Evolutionary conservation across 2,797 vertebrate genomes (phyloP).

Genomic region (Myioborus miniatus): DNA sequence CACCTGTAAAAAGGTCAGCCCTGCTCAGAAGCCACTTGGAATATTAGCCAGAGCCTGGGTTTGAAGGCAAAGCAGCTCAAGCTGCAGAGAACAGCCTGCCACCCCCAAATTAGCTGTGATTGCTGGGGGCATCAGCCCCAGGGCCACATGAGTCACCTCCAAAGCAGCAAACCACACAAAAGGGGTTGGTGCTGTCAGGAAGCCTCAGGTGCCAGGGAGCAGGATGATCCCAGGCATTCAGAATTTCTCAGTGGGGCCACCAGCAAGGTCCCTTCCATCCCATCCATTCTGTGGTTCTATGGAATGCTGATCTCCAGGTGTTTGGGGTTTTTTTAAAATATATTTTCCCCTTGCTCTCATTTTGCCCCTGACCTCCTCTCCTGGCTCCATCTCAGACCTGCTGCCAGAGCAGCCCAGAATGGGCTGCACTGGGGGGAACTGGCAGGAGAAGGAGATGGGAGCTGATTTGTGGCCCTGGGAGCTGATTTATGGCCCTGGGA

Average conservation of each 20-base stretch:
- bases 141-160: background rate
- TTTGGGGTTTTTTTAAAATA: too few species aligned
- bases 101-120: too few species aligned
- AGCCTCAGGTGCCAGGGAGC: background rate
- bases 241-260: background rate
- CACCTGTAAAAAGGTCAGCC: background rate
- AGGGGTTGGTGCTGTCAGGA: background rate
- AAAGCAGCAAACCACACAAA: fast-evolving
- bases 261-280: background rate
- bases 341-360: background rate
- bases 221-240: background rate
- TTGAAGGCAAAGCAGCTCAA: background rate
- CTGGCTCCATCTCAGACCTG: background rate
- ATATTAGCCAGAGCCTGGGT: background rate
- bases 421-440: background rate
- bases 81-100: background rate
- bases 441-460: background rate
- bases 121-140: background rate
- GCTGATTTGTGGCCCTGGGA: background rate
- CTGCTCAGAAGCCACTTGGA: background rate
- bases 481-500: background rate
- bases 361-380: background rate
- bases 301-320: background rate
- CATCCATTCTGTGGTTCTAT: background rate
- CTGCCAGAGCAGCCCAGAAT: background rate